These are phyloP conservation scores for Cephonodes hylas DNA, from an alignment of 2,888 invertebrate species.

Conservation along the genomic window DNA sequence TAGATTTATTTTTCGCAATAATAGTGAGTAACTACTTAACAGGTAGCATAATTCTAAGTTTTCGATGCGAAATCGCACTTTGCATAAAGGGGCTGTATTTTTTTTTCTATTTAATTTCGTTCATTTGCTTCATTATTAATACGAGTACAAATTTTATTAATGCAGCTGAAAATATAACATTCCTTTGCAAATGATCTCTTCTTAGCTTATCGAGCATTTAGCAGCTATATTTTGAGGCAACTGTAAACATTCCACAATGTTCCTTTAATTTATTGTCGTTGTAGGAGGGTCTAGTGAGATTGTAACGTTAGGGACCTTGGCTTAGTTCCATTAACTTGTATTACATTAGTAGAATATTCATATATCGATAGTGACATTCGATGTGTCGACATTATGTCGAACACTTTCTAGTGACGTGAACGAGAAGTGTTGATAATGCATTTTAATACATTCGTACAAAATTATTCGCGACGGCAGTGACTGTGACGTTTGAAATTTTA, in stretches of 20 bases:
- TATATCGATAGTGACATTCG: background rate
- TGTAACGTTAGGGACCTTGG: conserved; percentile 11
- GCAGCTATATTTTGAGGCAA: conserved; percentile 25
- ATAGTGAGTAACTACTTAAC: background rate
- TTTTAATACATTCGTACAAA: background rate
- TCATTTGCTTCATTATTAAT: background rate
- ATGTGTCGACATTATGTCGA: background rate
- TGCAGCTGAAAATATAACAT: conserved; percentile 8
- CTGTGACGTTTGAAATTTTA: background rate
- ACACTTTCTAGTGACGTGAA: background rate
- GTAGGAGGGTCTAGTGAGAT: conserved; percentile 40
- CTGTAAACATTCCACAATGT: conserved; percentile 27
- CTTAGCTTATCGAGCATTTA: conserved; percentile 9
- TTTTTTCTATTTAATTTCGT: background rate
- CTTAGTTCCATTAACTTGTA: background rate
- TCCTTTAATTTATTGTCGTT: conserved; percentile 31
- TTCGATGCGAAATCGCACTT: background rate
- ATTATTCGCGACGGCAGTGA: background rate
- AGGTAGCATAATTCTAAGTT: background rate
- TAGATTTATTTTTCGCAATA: background rate
- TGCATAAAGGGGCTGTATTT: background rate
- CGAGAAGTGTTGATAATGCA: background rate
- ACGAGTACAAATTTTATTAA: background rate
- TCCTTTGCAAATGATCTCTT: conserved; percentile 15
- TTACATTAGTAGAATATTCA: background rate